Percentiles rank a stretch among this genome's conserved stretches.
Evolutionary conservation across 2,888 invertebrate genomes (phyloP).

Genomic region (Latrodectus hesperus): DNA sequence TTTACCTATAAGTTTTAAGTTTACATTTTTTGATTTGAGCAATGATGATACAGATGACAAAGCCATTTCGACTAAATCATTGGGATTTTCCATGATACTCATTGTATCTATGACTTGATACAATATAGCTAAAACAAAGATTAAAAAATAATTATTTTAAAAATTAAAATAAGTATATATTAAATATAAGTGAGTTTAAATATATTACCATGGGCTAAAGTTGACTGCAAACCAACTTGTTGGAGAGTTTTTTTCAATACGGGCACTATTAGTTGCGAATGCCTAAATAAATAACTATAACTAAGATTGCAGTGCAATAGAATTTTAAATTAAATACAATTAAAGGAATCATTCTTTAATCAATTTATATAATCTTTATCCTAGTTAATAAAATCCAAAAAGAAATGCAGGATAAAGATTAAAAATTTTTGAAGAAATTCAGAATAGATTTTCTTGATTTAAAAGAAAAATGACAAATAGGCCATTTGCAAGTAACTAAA

Average conservation of each 20-base stretch:
- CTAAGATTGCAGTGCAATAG: too few relatives aligned
- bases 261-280: constrained; percentile 40
- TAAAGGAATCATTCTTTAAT: too few relatives aligned
- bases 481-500: too few relatives aligned
- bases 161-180: neutral
- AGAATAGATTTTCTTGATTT: too few relatives aligned
- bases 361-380: too few relatives aligned
- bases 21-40: constrained; percentile 56
- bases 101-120: constrained; percentile 74
- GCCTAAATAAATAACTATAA: constrained; percentile 15
- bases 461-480: too few relatives aligned
- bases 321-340: too few relatives aligned
- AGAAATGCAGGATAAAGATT: too few relatives aligned
- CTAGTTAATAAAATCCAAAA: too few relatives aligned
- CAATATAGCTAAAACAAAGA: constrained; percentile 71
- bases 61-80: constrained; percentile 33
- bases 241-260: constrained; percentile 73
- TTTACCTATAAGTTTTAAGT: constrained; percentile 57
- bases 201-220: constrained; percentile 72
- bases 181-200: neutral
- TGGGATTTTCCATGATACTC: constrained; percentile 19
- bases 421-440: too few relatives aligned
- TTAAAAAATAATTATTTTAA: neutral
- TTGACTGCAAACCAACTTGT: constrained; percentile 72
- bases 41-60: constrained; percentile 50